A percentile compares a stretch with the other conserved stretches of the same genome.
phyloP scores from a whole-genome alignment of 2,797 vertebrate species.

The Lithobates sylvaticus region DNA sequence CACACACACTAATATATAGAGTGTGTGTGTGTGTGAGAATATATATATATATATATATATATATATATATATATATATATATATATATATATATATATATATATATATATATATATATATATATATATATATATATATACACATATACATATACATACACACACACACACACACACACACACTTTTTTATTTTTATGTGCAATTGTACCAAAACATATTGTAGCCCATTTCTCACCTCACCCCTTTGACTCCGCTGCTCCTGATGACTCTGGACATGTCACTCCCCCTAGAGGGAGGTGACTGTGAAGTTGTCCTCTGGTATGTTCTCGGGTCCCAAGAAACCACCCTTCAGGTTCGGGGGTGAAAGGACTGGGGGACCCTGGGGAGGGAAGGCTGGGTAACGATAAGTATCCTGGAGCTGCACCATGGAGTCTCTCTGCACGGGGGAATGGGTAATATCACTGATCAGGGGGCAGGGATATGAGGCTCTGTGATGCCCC shows the following conservation, averaged over 20 bases:
- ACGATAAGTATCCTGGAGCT: conserved; percentile 91
- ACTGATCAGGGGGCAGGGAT: conserved; percentile 81
- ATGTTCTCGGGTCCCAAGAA: conserved; percentile 96
- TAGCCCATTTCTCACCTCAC: conserved; percentile 57
- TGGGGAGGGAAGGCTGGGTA: conserved; percentile 86
- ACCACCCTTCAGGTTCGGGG: conserved; percentile 84
- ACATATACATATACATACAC: no score
- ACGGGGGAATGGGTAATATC: conserved; percentile 91
- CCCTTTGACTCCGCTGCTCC: conserved; percentile 63
- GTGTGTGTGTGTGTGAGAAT: no score
- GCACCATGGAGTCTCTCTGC: conserved; percentile 89
- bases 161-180: no score
- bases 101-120: no score
- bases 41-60: no score
- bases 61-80: no score
- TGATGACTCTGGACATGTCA: conserved; percentile 58
- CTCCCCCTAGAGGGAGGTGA: conserved; percentile 96
- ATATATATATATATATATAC: no score
- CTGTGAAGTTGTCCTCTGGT: conserved; percentile 96
- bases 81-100: no score
- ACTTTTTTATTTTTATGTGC: no score
- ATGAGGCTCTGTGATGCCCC: conserved; percentile 78
- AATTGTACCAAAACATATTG: background rate
- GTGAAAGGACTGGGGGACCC: conserved; percentile 79
- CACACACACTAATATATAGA: no score